A percentile compares a stretch with the other conserved stretches of the same genome.
These are phyloP conservation scores for Echinarachnius parma DNA, from an alignment of 53 echinoderm and acorn worm species.

Conservation along the genomic window DNA sequence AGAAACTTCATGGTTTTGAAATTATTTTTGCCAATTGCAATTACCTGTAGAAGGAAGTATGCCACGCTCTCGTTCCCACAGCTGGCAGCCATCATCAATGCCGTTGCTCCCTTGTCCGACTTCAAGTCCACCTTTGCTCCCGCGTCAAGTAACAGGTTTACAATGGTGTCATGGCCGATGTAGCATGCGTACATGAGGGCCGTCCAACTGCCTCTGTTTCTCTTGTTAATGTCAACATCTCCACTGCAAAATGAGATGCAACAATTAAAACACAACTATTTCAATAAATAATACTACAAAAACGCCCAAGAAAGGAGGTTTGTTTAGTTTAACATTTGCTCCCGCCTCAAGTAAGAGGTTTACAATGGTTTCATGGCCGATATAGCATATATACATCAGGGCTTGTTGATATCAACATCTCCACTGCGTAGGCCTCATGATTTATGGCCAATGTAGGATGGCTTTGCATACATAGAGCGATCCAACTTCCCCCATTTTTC, in stretches of 20 bases:
- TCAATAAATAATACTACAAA: too few species aligned
- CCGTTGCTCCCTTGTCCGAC: constrained; percentile 75
- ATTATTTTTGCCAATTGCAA: background rate
- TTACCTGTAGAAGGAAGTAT: constrained; percentile 87
- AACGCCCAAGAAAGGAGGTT: too few species aligned
- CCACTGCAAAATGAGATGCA: constrained; percentile 39
- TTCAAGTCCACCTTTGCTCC: constrained; percentile 65
- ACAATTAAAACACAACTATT: too few species aligned
- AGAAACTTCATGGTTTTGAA: too few species aligned
- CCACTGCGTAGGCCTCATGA: too few species aligned
- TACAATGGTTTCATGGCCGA: constrained; percentile 89
- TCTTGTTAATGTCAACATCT: constrained; percentile 69
- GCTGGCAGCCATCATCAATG: constrained; percentile 93
- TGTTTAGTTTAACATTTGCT: constrained; percentile 61
- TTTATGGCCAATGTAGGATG: too few species aligned
- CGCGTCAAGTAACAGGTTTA: constrained; percentile 78
- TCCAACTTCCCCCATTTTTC: too few species aligned
- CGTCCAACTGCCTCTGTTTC: constrained; percentile 82
- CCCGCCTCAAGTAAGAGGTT: constrained; percentile 80
- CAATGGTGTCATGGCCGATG: constrained; percentile 92
- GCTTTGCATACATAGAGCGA: too few species aligned
- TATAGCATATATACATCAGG: constrained; percentile 98
- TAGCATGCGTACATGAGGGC: constrained; percentile 98
- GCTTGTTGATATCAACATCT: constrained; percentile 75
- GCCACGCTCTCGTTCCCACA: constrained; percentile 90